A percentile compares a stretch with the other conserved stretches of the same genome.
These are phyloP conservation scores for Poecilus cupreus DNA, from an alignment of 2,888 invertebrate genomes.

Conservation along the genomic window DNA sequence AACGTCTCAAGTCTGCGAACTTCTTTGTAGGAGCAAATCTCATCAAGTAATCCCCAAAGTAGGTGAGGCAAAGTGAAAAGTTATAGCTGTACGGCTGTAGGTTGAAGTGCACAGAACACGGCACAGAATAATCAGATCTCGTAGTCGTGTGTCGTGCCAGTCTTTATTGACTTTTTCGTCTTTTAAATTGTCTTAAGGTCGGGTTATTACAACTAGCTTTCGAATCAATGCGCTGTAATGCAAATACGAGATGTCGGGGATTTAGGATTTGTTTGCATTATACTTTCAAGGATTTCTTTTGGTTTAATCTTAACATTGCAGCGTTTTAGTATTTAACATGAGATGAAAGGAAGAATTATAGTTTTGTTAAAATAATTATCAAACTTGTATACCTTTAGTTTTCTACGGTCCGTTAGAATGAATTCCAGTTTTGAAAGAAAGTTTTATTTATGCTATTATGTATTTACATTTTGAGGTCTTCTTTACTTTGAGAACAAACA, in stretches of 20 bases:
- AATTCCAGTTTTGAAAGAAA: too few relatives aligned
- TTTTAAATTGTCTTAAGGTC: slow-evolving; percentile 39
- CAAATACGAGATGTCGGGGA: slow-evolving; percentile 5
- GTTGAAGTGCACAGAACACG: slow-evolving; percentile 22
- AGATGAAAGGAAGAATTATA: neutral
- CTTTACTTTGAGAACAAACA: too few relatives aligned
- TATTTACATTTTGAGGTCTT: too few relatives aligned
- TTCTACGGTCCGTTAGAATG: too few relatives aligned
- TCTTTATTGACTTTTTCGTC: slow-evolving; percentile 34
- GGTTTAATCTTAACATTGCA: slow-evolving; percentile 10
- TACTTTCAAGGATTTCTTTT: neutral
- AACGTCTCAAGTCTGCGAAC: slow-evolving; percentile 30
- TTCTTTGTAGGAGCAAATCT: slow-evolving; percentile 45
- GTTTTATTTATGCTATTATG: too few relatives aligned
- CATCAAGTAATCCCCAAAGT: slow-evolving; percentile 55
- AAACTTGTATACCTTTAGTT: neutral
- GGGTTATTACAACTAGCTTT: slow-evolving; percentile 34
- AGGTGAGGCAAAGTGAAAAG: slow-evolving; percentile 49
- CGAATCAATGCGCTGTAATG: neutral
- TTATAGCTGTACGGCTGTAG: slow-evolving; percentile 42
- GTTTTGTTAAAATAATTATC: neutral
- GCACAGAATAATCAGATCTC: slow-evolving; percentile 37
- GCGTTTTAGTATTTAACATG: neutral
- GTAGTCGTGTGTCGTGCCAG: neutral
- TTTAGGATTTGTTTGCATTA: slow-evolving; percentile 21